Percentiles rank a stretch among this genome's conserved stretches.
Evolutionary conservation across 2,797 vertebrate species (phyloP).

Genomic region (Menidia menidia): DNA sequence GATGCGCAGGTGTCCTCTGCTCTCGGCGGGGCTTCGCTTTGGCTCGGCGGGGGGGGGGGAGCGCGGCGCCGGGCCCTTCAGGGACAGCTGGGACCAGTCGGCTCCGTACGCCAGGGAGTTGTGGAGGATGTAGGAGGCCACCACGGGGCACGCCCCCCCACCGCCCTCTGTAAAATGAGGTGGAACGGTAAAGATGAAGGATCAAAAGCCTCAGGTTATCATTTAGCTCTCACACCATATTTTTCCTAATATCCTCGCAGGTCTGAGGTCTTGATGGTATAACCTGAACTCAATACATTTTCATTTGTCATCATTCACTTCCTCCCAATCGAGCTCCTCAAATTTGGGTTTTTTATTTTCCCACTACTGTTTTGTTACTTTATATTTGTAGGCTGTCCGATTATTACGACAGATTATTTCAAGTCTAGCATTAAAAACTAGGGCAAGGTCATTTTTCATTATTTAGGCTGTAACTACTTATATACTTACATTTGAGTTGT

Average conservation of each 20-base stretch:
- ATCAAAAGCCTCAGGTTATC: neutral
- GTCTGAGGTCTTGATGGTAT: neutral
- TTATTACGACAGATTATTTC: too few species aligned
- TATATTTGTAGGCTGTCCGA: too few species aligned
- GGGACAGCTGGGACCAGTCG: conserved; percentile 89
- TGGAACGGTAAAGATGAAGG: neutral
- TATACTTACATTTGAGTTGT: too few species aligned
- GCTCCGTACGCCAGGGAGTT: conserved; percentile 94
- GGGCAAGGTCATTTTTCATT: too few species aligned
- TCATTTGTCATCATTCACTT: too few species aligned
- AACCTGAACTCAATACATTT: neutral
- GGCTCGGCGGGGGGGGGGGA: conserved; percentile 57
- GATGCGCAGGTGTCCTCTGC: conserved; percentile 80
- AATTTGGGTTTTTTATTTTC: too few species aligned
- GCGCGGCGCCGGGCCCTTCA: conserved; percentile 57
- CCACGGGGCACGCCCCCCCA: conserved; percentile 76
- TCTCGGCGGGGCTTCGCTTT: conserved; percentile 59
- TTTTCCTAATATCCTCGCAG: neutral
- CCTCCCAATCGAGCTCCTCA: too few species aligned
- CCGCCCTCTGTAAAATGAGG: conserved; percentile 73
- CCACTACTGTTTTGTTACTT: too few species aligned
- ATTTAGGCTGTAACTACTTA: too few species aligned
- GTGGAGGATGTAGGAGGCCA: conserved; percentile 88
- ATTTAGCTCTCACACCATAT: neutral
- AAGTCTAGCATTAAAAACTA: too few species aligned